Percentiles rank a stretch among this genome's conserved stretches.
Evolutionary conservation across 2,113 vertebrate species (phyloP).

Genomic region (Hippolais icterina): DNA sequence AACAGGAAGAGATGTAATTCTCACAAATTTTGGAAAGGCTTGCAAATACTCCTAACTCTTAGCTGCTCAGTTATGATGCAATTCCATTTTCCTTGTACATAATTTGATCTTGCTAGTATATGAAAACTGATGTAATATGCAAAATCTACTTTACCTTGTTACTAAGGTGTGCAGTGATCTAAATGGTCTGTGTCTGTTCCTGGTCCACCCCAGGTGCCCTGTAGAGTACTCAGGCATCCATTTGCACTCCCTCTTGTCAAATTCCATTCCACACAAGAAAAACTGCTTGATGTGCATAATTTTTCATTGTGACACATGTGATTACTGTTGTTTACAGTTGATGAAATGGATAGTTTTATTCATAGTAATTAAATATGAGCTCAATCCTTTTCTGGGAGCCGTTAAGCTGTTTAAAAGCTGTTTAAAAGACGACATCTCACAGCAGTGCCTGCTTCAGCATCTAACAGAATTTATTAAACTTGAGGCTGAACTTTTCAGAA

Average conservation of each 20-base stretch:
- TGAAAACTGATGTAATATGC: neutral
- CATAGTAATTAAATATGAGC: conserved; percentile 52
- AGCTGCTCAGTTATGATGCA: accelerated
- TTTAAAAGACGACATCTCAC: conserved; percentile 59
- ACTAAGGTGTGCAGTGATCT: neutral
- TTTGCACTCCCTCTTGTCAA: neutral
- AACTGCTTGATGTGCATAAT: neutral
- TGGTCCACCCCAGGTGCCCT: neutral
- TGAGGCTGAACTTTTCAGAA: neutral
- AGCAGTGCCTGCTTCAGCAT: conserved; percentile 27
- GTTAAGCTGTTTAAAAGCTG: conserved; percentile 39
- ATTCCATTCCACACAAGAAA: neutral
- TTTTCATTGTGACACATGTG: conserved; percentile 23
- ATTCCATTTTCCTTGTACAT: neutral
- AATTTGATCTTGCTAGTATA: neutral
- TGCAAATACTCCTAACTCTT: neutral
- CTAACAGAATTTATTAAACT: neutral
- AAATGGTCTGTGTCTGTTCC: neutral
- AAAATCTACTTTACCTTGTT: neutral
- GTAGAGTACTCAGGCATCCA: neutral
- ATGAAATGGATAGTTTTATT: conserved; percentile 55
- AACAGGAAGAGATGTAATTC: neutral
- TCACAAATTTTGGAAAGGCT: neutral
- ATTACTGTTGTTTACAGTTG: conserved; percentile 59
- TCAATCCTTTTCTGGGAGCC: conserved; percentile 35